phyloP scores from a whole-genome alignment of 2,888 invertebrate genomes.

The Ectropis crepuscularia region DNA sequence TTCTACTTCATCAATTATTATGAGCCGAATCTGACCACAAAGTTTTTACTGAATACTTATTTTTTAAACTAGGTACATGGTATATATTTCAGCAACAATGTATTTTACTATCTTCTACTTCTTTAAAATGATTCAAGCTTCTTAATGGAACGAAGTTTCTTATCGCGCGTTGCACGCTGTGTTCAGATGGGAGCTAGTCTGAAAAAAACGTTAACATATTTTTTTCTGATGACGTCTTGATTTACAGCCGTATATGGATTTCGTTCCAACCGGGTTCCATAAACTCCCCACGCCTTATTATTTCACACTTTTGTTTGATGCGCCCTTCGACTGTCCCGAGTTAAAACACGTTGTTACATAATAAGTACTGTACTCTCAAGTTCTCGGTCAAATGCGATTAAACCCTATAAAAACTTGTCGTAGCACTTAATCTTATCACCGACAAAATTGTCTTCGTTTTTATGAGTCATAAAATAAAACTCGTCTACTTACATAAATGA shows the following conservation, averaged over 20 bases:
- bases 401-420: constrained; percentile 34
- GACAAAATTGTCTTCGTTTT: constrained; percentile 38
- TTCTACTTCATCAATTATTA: constrained; percentile 6
- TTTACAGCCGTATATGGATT: too few species aligned
- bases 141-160: too few species aligned
- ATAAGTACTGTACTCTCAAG: constrained; percentile 46
- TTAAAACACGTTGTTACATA: constrained; percentile 40
- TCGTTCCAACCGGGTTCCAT: too few species aligned
- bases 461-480: constrained; percentile 47
- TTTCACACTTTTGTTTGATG: too few species aligned
- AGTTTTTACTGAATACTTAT: neutral
- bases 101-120: too few species aligned
- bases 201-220: too few species aligned
- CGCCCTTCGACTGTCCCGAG: neutral
- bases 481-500: constrained; percentile 49
- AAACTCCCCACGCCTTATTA: too few species aligned
- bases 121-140: too few species aligned
- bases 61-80: neutral
- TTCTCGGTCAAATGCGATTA: constrained; percentile 49
- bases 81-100: too few species aligned
- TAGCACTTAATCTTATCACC: constrained; percentile 41
- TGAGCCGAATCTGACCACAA: constrained; percentile 1
- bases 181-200: too few species aligned
- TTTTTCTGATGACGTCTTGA: too few species aligned
- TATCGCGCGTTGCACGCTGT: too few species aligned